A percentile compares a stretch with the other conserved stretches of the same genome.
These are phyloP conservation scores for Dicrostonyx torquatus DNA, from an alignment of 2,797 vertebrate species.

Conservation along the genomic window DNA sequence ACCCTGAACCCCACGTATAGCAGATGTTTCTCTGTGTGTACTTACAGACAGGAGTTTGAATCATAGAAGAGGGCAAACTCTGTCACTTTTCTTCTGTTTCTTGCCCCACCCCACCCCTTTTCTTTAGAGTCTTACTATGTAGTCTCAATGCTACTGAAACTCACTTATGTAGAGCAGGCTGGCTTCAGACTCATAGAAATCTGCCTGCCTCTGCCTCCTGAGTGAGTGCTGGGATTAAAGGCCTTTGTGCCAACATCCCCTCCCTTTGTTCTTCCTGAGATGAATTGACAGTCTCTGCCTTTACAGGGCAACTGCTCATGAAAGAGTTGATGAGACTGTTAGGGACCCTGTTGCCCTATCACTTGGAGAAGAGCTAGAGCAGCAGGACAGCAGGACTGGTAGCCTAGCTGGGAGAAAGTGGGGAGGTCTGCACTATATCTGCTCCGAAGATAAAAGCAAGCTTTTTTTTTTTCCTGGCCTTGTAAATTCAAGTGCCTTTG, in stretches of 20 bases:
- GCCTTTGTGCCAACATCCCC: not conserved
- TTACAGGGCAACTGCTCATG: constrained; percentile 40
- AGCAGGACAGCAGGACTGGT: not conserved
- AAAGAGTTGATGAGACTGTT: not conserved
- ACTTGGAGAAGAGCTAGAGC: not conserved
- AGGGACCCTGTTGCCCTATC: not conserved
- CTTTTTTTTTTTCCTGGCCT: constrained; percentile 75
- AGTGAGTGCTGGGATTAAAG: not conserved
- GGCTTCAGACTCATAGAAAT: not conserved
- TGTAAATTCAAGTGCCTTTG: constrained; percentile 71
- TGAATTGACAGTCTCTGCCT: not conserved
- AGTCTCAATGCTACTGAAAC: not conserved
- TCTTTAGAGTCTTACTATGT: not conserved
- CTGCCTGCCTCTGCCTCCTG: not conserved
- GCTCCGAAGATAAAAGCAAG: constrained; percentile 74
- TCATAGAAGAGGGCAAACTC: not conserved
- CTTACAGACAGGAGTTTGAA: not conserved
- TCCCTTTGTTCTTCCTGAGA: not conserved
- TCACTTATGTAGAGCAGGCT: not conserved
- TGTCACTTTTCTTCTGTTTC: not conserved
- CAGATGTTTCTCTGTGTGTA: not conserved
- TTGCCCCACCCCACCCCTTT: no score
- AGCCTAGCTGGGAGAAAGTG: not conserved
- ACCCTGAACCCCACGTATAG: not conserved
- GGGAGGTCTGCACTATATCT: constrained; percentile 64